Conservation (phyloP, 2,888 invertebrate genomes). For the Calameuta pallipes region DNA sequence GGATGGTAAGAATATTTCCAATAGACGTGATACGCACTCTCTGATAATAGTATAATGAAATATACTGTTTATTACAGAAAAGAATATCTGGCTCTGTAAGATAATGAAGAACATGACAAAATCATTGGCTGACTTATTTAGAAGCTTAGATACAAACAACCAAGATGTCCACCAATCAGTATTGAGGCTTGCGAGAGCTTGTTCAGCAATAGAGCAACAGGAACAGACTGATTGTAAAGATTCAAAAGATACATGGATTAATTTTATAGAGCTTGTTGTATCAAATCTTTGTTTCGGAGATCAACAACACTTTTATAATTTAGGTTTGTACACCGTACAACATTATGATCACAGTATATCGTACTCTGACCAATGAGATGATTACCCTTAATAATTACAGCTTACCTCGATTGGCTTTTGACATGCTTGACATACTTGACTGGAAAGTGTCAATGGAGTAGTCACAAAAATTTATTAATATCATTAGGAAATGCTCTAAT, state of each 20-base stretch:
- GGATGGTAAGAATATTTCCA: constrained; percentile 35
- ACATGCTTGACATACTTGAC: constrained; percentile 68
- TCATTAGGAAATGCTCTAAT: constrained; percentile 65
- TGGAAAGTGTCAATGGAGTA: constrained; percentile 66
- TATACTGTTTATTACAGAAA: constrained; percentile 5
- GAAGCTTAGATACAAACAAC: constrained; percentile 47
- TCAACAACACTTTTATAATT: constrained; percentile 70
- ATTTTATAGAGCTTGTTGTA: constrained; percentile 66
- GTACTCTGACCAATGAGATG: neutral
- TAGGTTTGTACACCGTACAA: constrained; percentile 57
- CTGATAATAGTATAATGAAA: neutral
- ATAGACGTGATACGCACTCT: neutral
- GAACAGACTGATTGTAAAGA: constrained; percentile 18
- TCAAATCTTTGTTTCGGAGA: constrained; percentile 68
- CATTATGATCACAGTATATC: neutral
- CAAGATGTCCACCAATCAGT: constrained; percentile 57
- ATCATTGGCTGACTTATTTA: constrained; percentile 51
- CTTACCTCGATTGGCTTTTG: constrained; percentile 68
- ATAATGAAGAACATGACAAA: constrained; percentile 54
- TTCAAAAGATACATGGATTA: constrained; percentile 61
- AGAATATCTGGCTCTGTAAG: constrained; percentile 46
- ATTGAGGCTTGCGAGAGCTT: constrained; percentile 53
- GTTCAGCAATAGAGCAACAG: constrained; percentile 42
- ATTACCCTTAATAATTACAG: constrained; percentile 49
- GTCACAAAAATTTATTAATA: constrained; percentile 57